Conservation (phyloP, 37 sponge, comb jelly and placozoan species). For the Diacarnus erythraeanus region DNA sequence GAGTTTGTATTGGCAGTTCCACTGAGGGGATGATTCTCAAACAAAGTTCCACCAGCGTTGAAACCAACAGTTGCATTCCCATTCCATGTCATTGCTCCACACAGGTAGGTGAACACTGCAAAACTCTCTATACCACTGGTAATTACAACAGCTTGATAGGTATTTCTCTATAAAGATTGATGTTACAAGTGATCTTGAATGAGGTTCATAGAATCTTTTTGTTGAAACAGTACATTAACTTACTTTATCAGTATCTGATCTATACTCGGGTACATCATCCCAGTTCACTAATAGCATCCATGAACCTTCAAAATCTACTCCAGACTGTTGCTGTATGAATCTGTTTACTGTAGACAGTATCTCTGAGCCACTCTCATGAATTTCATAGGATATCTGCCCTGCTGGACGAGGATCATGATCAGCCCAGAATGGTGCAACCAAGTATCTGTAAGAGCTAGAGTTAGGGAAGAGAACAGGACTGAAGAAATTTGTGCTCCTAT, state of each 20-base stretch:
- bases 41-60: constrained; percentile 26
- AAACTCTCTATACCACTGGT: constrained; percentile 11
- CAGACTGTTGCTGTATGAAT: background rate
- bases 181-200: no score
- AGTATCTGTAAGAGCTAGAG: constrained; percentile 13
- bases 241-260: constrained; percentile 1
- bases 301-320: constrained; percentile 9
- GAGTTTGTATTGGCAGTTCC: constrained; percentile 1
- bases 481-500: constrained; percentile 4
- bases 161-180: no score
- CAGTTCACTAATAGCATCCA: constrained; percentile 37
- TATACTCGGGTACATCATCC: constrained; percentile 16
- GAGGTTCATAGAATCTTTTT: background rate
- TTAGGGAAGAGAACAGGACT: constrained; percentile 24
- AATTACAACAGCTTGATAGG: constrained; percentile 36
- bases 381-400: constrained; percentile 22
- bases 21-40: constrained; percentile 30
- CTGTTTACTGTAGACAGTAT: background rate
- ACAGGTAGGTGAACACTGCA: constrained; percentile 45
- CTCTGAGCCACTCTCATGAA: background rate
- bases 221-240: background rate
- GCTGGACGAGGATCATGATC: constrained; percentile 24
- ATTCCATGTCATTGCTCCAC: constrained; percentile 15
- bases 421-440: constrained; percentile 25
- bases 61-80: constrained; percentile 35